These are phyloP conservation scores for Xestia rhomboidea DNA, from an alignment of 2,888 invertebrate species.

Conservation along the genomic window DNA sequence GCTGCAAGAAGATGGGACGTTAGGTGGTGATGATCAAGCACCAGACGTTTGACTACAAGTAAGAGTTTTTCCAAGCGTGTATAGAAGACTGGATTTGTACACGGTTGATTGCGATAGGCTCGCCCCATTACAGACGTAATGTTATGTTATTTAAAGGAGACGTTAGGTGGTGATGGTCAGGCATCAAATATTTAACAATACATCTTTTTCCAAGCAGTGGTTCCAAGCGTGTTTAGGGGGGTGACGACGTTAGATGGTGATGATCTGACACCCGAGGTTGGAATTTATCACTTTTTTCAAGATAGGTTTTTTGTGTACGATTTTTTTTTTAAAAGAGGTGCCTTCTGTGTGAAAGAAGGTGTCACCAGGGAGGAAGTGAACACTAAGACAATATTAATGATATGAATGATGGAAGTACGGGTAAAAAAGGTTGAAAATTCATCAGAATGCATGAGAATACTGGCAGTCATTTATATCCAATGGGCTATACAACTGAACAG, in stretches of 20 bases:
- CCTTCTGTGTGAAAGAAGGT: background rate
- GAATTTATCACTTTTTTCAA: background rate
- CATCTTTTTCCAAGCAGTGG: background rate
- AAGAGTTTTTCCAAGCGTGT: background rate
- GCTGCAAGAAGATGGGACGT: slow-evolving; percentile 75
- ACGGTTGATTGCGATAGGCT: no score
- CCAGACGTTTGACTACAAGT: background rate
- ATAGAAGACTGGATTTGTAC: no score
- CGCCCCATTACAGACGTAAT: no score
- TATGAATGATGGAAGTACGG: background rate
- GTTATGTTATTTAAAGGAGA: no score
- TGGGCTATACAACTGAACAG: background rate
- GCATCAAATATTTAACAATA: background rate
- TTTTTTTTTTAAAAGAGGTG: background rate
- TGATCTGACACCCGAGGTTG: background rate
- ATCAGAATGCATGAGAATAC: background rate
- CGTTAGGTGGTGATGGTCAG: background rate
- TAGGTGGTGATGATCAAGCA: slow-evolving; percentile 21
- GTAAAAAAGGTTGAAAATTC: background rate
- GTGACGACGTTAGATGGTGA: background rate
- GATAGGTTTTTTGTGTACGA: background rate
- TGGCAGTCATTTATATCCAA: background rate
- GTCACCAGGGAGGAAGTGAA: background rate
- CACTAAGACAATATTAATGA: background rate
- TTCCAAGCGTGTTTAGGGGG: background rate